Conservation (phyloP, 2,797 vertebrate genomes). For the Falco columbarius region DNA sequence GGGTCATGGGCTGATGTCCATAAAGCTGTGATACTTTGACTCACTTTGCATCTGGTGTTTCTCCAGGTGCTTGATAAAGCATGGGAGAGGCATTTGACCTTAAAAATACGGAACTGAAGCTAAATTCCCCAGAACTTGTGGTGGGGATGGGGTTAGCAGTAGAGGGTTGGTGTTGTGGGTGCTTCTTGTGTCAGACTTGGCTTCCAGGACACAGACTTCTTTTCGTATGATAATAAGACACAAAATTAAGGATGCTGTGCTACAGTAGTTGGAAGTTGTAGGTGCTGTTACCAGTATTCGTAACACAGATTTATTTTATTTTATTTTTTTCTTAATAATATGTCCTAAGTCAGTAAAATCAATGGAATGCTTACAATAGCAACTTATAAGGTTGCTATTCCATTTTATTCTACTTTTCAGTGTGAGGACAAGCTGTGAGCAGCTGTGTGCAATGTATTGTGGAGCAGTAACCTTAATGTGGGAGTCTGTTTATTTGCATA, state of each 20-base stretch:
- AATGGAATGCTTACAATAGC: not conserved
- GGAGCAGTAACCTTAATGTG: not conserved
- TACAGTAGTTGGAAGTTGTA: not conserved
- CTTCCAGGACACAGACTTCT: not conserved
- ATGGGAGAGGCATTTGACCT: not conserved
- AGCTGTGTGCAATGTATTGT: not conserved
- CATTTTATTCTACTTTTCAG: not conserved
- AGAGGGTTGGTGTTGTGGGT: not conserved
- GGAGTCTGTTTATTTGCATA: conserved; percentile 3
- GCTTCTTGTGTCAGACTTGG: not conserved
- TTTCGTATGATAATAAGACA: not conserved
- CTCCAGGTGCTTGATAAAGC: not conserved
- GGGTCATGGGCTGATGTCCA: not conserved
- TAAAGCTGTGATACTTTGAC: not conserved
- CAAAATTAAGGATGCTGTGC: not conserved
- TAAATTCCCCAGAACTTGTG: rapidly evolving
- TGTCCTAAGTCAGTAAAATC: not conserved
- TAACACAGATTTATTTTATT: not conserved
- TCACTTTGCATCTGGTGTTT: not conserved
- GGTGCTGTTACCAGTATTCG: not conserved
- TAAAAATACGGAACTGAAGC: not conserved
- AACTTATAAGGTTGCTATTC: not conserved
- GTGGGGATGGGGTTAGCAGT: not conserved
- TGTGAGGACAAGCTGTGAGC: conserved; percentile 6
- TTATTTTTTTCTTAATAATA: not conserved